Conservation (phyloP, 2,797 vertebrate species). For the Ceryle rudis region DNA sequence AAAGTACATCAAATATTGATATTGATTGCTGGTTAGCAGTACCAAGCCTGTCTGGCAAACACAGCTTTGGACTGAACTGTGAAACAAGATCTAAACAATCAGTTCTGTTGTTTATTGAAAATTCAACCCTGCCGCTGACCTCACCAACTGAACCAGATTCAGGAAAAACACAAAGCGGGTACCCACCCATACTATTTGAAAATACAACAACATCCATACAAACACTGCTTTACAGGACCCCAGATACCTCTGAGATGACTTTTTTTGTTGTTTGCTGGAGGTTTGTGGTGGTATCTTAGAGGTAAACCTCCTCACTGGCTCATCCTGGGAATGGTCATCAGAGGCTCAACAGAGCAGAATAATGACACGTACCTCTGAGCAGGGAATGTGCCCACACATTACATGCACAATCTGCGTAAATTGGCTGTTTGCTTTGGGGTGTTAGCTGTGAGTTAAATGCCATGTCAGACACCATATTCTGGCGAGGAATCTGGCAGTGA, state of each 20-base stretch:
- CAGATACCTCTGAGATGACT: background rate
- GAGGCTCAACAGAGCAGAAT: background rate
- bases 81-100: background rate
- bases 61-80: background rate
- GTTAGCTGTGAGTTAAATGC: background rate
- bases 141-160: background rate
- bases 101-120: background rate
- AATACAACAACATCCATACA: background rate
- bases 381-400: background rate
- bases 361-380: rapidly evolving
- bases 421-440: background rate
- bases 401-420: rapidly evolving
- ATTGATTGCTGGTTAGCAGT: background rate
- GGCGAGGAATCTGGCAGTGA: background rate
- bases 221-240: background rate
- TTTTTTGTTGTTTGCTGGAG: background rate
- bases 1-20: rapidly evolving
- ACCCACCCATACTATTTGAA: background rate
- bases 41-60: background rate
- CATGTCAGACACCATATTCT: background rate
- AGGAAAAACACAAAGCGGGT: background rate
- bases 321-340: background rate
- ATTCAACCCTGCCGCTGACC: background rate
- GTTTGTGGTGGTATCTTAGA: background rate
- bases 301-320: background rate